Evolutionary conservation across 2,797 vertebrate genomes (phyloP).

Genomic region (Etheostoma perlongum): DNA sequence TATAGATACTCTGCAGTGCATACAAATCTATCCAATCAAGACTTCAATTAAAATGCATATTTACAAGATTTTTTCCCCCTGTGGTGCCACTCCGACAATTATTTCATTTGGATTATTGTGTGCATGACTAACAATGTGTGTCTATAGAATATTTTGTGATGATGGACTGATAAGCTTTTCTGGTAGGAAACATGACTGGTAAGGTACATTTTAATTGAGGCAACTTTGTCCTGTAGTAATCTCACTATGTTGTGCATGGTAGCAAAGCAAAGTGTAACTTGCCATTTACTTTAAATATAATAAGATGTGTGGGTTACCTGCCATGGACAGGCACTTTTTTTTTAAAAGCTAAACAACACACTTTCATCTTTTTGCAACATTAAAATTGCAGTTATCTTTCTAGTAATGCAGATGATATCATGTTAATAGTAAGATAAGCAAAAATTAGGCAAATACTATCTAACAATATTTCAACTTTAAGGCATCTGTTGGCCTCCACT

Average conservation of each 20-base stretch:
- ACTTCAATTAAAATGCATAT: slow-evolving; percentile 43
- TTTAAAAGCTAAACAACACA: neutral
- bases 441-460: slow-evolving; percentile 22
- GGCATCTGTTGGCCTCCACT: slow-evolving; percentile 48
- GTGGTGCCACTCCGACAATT: slow-evolving; percentile 23
- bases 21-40: slow-evolving; percentile 48
- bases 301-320: neutral
- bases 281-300: slow-evolving; percentile 6
- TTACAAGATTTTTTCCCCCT: slow-evolving; percentile 33
- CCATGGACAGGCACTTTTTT: slow-evolving; percentile 7
- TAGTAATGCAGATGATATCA: slow-evolving; percentile 16
- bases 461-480: slow-evolving; percentile 37
- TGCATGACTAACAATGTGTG: slow-evolving; percentile 14
- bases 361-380: slow-evolving; percentile 11
- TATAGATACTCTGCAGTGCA: slow-evolving; percentile 35
- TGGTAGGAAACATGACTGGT: neutral
- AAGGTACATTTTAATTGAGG: neutral
- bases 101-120: slow-evolving; percentile 33
- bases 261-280: slow-evolving; percentile 16
- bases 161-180: slow-evolving; percentile 18
- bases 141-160: slow-evolving; percentile 8
- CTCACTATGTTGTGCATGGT: slow-evolving; percentile 7
- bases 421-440: slow-evolving; percentile 14
- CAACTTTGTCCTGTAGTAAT: neutral
- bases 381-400: slow-evolving; percentile 14